Percentiles rank a stretch among this genome's conserved stretches.
Conservation (phyloP, 2,797 vertebrate species). For the Cossypha niveicapilla region DNA sequence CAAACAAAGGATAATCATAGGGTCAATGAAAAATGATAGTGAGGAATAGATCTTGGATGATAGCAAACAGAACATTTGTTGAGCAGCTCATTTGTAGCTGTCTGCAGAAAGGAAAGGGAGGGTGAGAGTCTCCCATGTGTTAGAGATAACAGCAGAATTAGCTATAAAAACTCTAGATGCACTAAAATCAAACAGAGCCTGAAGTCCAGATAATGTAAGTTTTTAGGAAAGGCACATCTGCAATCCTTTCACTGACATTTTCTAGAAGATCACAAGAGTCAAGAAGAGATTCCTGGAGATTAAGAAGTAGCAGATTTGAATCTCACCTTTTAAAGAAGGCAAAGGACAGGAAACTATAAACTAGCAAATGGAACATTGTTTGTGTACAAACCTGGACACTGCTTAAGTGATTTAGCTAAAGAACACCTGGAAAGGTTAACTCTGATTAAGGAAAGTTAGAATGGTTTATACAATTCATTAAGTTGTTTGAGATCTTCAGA, state of each 20-base stretch:
- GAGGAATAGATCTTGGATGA: not conserved
- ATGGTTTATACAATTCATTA: conserved; percentile 9
- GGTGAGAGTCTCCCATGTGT: not conserved
- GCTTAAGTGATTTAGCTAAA: conserved; percentile 22
- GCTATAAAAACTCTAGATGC: conserved; percentile 19
- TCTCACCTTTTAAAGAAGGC: not conserved
- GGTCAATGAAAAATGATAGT: conserved; percentile 13
- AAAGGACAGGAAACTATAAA: conserved; percentile 39
- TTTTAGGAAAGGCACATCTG: not conserved
- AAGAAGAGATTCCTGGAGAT: not conserved
- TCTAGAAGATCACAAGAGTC: conserved; percentile 16
- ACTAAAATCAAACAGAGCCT: not conserved
- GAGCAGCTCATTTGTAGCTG: conserved; percentile 55
- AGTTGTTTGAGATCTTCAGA: not conserved
- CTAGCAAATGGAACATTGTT: conserved; percentile 27
- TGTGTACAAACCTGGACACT: conserved; percentile 16
- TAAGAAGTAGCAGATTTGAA: conserved; percentile 1
- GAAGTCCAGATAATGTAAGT: not conserved
- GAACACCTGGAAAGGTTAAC: conserved; percentile 34
- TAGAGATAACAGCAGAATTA: conserved; percentile 20
- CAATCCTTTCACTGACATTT: not conserved
- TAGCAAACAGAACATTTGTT: conserved; percentile 33
- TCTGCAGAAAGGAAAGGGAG: conserved; percentile 40
- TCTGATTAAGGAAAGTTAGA: not conserved
- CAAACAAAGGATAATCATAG: not conserved